Evolutionary conservation across 1,140 invertebrate species (phyloP).

Genomic region (Zophobas morio): DNA sequence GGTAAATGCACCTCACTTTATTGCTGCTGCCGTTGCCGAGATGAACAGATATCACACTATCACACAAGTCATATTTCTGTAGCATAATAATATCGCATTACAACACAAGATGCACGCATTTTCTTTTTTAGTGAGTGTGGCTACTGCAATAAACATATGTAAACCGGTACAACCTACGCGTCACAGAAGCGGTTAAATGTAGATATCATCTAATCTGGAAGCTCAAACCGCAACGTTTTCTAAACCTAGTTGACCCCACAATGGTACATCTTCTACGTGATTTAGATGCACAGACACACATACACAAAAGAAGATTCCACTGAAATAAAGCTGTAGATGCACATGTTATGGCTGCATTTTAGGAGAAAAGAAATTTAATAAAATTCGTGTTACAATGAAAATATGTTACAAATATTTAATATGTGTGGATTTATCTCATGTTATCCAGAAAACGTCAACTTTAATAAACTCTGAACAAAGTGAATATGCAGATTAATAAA

Average conservation of each 20-base stretch:
- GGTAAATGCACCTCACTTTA: no score
- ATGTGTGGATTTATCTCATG: no score
- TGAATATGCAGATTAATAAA: no score
- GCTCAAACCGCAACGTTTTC: conserved; percentile 17
- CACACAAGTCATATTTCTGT: conserved; percentile 22
- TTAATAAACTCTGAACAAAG: no score
- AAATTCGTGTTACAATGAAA: no score
- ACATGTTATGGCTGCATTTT: no score
- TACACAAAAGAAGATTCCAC: no score
- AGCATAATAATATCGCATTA: conserved; percentile 37
- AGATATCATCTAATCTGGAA: conserved; percentile 37
- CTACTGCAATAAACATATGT: conserved; percentile 38
- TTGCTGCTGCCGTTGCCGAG: background rate
- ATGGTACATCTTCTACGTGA: conserved; percentile 16
- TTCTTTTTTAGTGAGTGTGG: conserved; percentile 30
- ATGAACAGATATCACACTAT: conserved; percentile 7
- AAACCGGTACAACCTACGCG: conserved; percentile 33
- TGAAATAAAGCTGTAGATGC: no score
- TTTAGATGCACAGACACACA: conserved; percentile 6
- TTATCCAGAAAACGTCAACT: no score
- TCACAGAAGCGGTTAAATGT: conserved; percentile 38
- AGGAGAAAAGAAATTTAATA: no score
- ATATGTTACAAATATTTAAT: no score
- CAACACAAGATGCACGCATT: conserved; percentile 34
- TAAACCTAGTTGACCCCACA: conserved; percentile 20